Conservation (phyloP, 2,888 invertebrate genomes). For the Fragum fragum region DNA sequence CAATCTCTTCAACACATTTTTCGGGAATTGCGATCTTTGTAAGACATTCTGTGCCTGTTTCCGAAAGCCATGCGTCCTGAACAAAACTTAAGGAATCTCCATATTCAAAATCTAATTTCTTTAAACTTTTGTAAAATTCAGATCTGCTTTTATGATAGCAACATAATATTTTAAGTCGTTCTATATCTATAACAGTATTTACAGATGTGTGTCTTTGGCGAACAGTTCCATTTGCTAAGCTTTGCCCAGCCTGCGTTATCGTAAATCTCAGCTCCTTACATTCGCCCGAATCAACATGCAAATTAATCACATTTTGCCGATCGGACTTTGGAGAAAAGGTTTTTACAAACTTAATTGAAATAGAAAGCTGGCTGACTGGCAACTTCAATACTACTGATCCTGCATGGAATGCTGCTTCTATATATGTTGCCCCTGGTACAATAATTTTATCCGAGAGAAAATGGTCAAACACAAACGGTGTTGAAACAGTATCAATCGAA, state of each 20-base stretch:
- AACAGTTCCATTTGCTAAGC: background rate
- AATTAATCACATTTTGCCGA: background rate
- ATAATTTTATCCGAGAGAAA: background rate
- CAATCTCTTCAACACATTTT: constrained; percentile 53
- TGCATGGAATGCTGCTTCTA: constrained; percentile 22
- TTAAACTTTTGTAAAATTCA: constrained; percentile 52
- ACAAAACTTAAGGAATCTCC: constrained; percentile 54
- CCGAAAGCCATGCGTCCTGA: constrained; percentile 49
- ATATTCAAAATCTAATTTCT: constrained; percentile 51
- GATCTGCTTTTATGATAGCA: constrained; percentile 22
- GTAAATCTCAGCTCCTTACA: background rate
- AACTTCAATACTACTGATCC: background rate
- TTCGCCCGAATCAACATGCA: background rate
- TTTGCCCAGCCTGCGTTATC: background rate
- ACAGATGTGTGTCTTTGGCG: no score
- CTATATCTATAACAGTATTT: constrained; percentile 32
- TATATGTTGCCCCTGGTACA: constrained; percentile 27
- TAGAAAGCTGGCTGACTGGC: background rate
- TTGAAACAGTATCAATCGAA: background rate
- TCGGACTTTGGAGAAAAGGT: background rate
- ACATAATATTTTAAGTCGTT: constrained; percentile 44
- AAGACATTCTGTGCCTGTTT: constrained; percentile 58
- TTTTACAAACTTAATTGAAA: constrained; percentile 1
- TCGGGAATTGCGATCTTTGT: constrained; percentile 62
- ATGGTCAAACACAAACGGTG: constrained; percentile 35